Evolutionary conservation across 2,797 vertebrate genomes (phyloP).

Genomic region (Picus viridis): DNA sequence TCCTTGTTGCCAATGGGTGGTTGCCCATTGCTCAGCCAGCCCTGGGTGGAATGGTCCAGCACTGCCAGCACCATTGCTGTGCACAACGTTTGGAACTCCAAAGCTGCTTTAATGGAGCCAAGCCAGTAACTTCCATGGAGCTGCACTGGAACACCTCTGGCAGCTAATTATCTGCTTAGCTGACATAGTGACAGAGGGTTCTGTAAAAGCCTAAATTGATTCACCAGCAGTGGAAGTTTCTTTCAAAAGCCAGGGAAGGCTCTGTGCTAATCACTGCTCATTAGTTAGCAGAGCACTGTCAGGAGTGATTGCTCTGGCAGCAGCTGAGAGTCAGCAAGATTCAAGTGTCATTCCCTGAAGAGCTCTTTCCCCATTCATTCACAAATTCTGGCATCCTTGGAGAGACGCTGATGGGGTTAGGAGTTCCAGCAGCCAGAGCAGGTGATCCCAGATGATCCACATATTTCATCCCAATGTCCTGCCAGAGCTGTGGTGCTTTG

Average conservation of each 20-base stretch:
- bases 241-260: slow-evolving; percentile 24
- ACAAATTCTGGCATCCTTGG: not conserved
- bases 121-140: not conserved
- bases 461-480: not conserved
- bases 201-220: slow-evolving; percentile 18
- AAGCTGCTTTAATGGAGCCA: not conserved
- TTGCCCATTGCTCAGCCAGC: not conserved
- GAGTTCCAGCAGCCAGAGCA: not conserved
- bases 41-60: not conserved
- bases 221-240: slow-evolving; percentile 26
- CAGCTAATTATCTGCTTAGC: slow-evolving; percentile 49
- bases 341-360: not conserved
- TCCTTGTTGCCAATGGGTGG: not conserved
- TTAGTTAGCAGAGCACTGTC: slow-evolving; percentile 17
- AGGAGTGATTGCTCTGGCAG: not conserved
- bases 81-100: not conserved
- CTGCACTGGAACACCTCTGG: slow-evolving; percentile 18
- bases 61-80: not conserved
- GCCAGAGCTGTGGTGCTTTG: not conserved
- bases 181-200: not conserved
- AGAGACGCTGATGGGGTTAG: not conserved
- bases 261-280: slow-evolving; percentile 27
- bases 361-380: not conserved
- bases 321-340: not conserved
- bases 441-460: not conserved